Conservation (phyloP, 1,140 invertebrate genomes). For the Halotydeus destructor region DNA sequence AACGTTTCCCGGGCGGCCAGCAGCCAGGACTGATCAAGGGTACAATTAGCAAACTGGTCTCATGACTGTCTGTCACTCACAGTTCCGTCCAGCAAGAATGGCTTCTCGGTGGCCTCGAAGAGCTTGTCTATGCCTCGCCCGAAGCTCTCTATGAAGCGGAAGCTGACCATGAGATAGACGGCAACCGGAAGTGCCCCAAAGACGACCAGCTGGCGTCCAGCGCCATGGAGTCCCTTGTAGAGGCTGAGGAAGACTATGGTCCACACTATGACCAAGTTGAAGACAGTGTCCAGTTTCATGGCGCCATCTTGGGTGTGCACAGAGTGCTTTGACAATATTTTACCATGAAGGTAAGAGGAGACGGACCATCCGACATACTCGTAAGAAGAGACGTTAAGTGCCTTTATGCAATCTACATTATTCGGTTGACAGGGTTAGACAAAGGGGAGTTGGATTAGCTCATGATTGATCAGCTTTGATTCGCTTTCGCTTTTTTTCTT, state of each 20-base stretch:
- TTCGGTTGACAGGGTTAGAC: constrained; percentile 41
- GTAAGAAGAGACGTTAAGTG: constrained; percentile 13
- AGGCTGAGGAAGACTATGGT: constrained; percentile 68
- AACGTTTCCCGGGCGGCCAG: constrained; percentile 68
- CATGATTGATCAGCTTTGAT: no score
- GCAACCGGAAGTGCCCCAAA: constrained; percentile 16
- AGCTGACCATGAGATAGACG: constrained; percentile 14
- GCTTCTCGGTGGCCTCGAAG: constrained; percentile 8
- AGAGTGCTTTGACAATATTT: not conserved
- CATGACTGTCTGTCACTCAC: constrained; percentile 1
- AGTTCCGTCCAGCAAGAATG: constrained; percentile 11
- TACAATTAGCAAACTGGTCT: not conserved
- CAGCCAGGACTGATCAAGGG: constrained; percentile 46
- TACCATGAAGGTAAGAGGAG: constrained; percentile 4
- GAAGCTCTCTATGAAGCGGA: constrained; percentile 15
- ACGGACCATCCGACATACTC: constrained; percentile 17
- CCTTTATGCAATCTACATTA: constrained; percentile 17
- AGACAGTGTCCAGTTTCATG: constrained; percentile 63
- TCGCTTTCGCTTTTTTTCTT: no score
- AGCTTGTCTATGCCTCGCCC: constrained; percentile 13
- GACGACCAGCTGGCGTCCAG: constrained; percentile 16
- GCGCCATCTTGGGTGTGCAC: constrained; percentile 21
- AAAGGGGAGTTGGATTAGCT: constrained; percentile 49
- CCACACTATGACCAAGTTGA: constrained; percentile 73
- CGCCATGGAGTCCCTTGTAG: constrained; percentile 26